Percentiles rank a stretch among this genome's conserved stretches.
These are phyloP conservation scores for Argyra leucocephala DNA, from an alignment of 2,888 invertebrate genomes.

Conservation along the genomic window DNA sequence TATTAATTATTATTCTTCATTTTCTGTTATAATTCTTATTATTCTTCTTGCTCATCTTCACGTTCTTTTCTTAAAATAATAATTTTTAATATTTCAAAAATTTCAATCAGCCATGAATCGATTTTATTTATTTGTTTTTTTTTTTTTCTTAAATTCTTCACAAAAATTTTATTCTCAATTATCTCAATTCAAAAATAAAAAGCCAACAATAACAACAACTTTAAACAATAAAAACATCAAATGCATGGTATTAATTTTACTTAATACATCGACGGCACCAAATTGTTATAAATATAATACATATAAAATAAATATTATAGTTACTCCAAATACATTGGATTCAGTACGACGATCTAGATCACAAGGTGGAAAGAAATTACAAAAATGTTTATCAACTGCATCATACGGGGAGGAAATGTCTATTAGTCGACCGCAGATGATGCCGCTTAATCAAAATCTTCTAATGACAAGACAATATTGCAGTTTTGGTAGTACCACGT, in stretches of 20 bases:
- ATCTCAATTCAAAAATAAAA: too few relatives aligned
- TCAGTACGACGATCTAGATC: constrained; percentile 77
- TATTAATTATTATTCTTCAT: background rate
- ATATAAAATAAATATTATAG: background rate
- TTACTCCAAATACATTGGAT: constrained; percentile 39
- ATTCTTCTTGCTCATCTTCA: too few relatives aligned
- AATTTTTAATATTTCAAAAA: too few relatives aligned
- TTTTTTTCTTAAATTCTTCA: too few relatives aligned
- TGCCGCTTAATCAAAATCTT: constrained; percentile 49
- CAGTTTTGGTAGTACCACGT: constrained; percentile 79
- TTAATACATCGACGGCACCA: too few relatives aligned
- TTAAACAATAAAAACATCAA: background rate
- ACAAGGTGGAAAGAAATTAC: constrained; percentile 90
- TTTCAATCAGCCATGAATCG: too few relatives aligned
- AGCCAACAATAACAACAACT: too few relatives aligned
- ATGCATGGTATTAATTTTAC: background rate
- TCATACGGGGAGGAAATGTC: constrained; percentile 62
- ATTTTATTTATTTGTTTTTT: too few relatives aligned
- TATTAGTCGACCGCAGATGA: constrained; percentile 37
- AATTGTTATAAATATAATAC: too few relatives aligned
- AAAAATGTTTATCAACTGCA: constrained; percentile 84
- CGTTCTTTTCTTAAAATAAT: too few relatives aligned
- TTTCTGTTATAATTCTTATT: too few relatives aligned
- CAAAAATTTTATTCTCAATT: too few relatives aligned
- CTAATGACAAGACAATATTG: constrained; percentile 84